Conservation (phyloP, 2,888 invertebrate genomes). For the Mactromeris polynyma region DNA sequence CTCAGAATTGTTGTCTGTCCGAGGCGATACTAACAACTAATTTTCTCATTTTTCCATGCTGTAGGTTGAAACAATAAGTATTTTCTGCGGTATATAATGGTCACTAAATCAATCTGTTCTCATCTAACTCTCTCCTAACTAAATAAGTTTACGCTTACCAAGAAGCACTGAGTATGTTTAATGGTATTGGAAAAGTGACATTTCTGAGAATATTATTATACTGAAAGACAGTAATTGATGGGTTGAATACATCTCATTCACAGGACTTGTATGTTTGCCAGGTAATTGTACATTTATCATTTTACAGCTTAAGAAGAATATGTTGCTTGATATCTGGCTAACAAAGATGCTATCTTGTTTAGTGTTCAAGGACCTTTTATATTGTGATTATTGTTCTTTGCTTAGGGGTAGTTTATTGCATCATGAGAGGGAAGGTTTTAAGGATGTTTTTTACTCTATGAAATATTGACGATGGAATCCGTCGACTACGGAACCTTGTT, state of each 20-base stretch:
- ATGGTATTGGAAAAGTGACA: constrained; percentile 41
- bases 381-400: no score
- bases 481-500: no score
- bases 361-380: background rate
- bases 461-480: no score
- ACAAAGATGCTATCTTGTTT: background rate
- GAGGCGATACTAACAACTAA: background rate
- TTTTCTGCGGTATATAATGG: constrained; percentile 11
- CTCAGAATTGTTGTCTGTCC: background rate
- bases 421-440: no score
- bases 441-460: no score
- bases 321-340: background rate
- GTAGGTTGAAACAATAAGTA: background rate
- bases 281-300: constrained; percentile 16
- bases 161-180: constrained; percentile 2
- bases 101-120: constrained; percentile 6
- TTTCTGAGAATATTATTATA: constrained; percentile 32
- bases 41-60: background rate
- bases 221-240: constrained; percentile 40
- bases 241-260: constrained; percentile 31
- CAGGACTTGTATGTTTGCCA: constrained; percentile 40
- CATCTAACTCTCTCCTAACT: constrained; percentile 21
- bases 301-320: background rate
- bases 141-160: constrained; percentile 4
- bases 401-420: no score